Evolutionary conservation across 2,113 vertebrate genomes (phyloP).

Genomic region (Neoarius graeffei): DNA sequence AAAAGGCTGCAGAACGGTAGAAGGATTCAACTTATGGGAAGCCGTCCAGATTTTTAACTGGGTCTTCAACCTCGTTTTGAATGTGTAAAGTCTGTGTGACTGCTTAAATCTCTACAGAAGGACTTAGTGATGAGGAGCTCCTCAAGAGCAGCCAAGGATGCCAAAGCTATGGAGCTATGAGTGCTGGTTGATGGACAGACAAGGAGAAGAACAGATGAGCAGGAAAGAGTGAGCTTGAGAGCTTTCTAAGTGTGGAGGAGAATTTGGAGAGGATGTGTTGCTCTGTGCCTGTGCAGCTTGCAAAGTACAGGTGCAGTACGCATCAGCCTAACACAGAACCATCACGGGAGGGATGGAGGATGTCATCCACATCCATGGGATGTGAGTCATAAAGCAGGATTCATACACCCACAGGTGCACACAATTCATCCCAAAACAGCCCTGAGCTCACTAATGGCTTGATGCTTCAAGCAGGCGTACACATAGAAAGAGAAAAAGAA

Average conservation of each 20-base stretch:
- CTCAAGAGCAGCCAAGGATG: background rate
- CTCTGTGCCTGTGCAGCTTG: background rate
- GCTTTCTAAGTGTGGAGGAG: slow-evolving; percentile 10
- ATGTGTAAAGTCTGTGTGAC: background rate
- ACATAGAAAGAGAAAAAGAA: background rate
- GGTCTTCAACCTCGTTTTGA: background rate
- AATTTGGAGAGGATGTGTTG: slow-evolving; percentile 4
- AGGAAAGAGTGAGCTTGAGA: background rate
- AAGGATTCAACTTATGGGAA: background rate
- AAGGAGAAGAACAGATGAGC: background rate
- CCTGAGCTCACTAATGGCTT: slow-evolving; percentile 2
- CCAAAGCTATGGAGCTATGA: background rate
- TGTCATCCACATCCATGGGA: slow-evolving; percentile 8
- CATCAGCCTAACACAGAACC: background rate
- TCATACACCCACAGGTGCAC: slow-evolving; percentile 38
- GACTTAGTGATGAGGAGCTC: background rate
- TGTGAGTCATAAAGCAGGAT: slow-evolving; percentile 36
- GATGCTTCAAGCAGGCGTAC: background rate
- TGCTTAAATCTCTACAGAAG: background rate
- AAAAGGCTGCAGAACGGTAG: background rate
- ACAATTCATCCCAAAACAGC: slow-evolving; percentile 24
- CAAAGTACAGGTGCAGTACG: slow-evolving; percentile 14
- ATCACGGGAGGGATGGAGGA: slow-evolving; percentile 12
- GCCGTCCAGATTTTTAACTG: background rate
- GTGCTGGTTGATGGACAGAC: background rate